These are phyloP conservation scores for Chlorodrepanis virens DNA, from an alignment of 2,113 vertebrate genomes.

Conservation along the genomic window DNA sequence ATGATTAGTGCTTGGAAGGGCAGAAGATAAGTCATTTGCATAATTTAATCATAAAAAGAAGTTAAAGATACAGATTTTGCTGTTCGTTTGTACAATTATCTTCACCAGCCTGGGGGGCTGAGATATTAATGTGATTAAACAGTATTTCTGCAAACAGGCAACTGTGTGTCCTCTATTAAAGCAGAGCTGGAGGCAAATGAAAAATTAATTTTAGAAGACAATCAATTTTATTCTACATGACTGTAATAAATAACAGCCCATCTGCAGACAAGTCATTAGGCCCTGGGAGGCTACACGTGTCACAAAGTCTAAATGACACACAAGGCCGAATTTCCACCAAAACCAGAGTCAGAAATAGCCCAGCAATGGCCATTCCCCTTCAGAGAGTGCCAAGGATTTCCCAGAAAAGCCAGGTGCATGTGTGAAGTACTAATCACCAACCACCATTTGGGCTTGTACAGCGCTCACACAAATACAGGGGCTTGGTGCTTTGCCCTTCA, in stretches of 20 bases:
- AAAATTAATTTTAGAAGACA: slow-evolving; percentile 95
- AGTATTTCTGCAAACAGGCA: slow-evolving; percentile 88
- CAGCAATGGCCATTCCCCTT: slow-evolving; percentile 34
- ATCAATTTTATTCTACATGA: slow-evolving; percentile 92
- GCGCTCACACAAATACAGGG: background rate
- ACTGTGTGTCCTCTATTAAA: slow-evolving; percentile 88
- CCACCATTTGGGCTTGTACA: background rate
- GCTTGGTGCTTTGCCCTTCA: background rate
- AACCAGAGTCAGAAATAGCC: slow-evolving; percentile 64
- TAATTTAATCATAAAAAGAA: slow-evolving; percentile 93
- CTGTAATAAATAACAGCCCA: slow-evolving; percentile 90
- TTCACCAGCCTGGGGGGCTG: slow-evolving; percentile 80
- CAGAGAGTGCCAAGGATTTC: background rate
- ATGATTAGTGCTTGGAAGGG: slow-evolving; percentile 90
- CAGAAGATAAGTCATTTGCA: slow-evolving; percentile 88
- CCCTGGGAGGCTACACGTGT: slow-evolving; percentile 81
- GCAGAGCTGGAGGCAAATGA: slow-evolving; percentile 86
- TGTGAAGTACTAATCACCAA: background rate
- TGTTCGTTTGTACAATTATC: slow-evolving; percentile 91
- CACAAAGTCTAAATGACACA: slow-evolving; percentile 86
- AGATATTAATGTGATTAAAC: slow-evolving; percentile 95
- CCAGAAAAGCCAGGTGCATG: background rate
- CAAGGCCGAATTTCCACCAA: slow-evolving; percentile 67
- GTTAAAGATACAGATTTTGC: slow-evolving; percentile 90
- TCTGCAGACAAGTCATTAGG: slow-evolving; percentile 86